Evolutionary conservation across 2,113 vertebrate genomes (phyloP).

Genomic region (Leptosomus discolor): DNA sequence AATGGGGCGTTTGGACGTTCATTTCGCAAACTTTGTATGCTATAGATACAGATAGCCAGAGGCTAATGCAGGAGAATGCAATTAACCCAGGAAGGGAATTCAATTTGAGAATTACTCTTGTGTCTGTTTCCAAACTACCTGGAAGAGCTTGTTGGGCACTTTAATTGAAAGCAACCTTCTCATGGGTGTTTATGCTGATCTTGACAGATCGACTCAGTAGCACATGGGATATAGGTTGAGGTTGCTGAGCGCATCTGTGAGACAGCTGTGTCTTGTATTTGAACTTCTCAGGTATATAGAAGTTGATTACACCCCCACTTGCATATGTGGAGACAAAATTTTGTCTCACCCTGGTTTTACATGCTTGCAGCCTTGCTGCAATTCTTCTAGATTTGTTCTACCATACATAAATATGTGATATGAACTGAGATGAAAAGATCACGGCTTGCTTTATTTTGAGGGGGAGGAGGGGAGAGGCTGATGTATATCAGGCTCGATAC

Average conservation of each 20-base stretch:
- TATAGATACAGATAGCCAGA: not conserved
- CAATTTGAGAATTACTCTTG: not conserved
- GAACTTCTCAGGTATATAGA: not conserved
- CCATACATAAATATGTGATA: not conserved
- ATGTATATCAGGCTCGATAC: fast-evolving
- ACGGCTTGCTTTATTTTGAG: not conserved
- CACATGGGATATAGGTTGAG: not conserved
- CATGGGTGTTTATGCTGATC: not conserved
- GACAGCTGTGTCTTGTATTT: not conserved
- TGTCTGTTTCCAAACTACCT: not conserved
- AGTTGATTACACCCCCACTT: not conserved
- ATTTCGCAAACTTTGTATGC: not conserved
- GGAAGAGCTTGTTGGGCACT: not conserved
- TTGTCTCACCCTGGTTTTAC: not conserved
- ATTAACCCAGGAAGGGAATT: not conserved
- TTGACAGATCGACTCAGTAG: not conserved
- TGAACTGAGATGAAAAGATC: not conserved
- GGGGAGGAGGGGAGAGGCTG: not conserved
- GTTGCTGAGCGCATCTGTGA: not conserved
- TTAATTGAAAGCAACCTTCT: not conserved
- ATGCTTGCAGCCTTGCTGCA: not conserved
- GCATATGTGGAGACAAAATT: not conserved
- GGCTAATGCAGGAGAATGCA: not conserved
- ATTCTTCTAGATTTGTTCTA: not conserved
- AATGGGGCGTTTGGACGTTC: not conserved